These are phyloP conservation scores for Tinamus guttatus DNA, from an alignment of 2,113 vertebrate genomes.

Conservation along the genomic window DNA sequence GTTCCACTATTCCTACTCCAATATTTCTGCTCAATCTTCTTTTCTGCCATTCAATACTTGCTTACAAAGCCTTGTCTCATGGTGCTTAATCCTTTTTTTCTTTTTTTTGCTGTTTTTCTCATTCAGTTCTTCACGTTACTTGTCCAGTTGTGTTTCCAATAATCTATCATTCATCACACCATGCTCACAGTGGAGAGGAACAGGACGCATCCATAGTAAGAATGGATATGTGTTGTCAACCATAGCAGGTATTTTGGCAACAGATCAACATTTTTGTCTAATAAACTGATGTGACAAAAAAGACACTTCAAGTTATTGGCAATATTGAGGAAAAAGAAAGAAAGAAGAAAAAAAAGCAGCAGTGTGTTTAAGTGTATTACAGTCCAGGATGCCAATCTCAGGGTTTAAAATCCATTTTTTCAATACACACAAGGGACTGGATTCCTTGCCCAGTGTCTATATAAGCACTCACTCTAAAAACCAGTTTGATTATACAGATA, in stretches of 20 bases:
- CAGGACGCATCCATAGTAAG: background rate
- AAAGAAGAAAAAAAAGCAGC: background rate
- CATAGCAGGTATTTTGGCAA: background rate
- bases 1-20: too few species aligned
- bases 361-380: background rate
- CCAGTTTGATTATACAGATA: background rate
- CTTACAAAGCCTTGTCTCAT: background rate
- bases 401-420: background rate
- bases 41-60: background rate
- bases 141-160: background rate
- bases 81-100: background rate
- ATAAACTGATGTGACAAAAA: background rate
- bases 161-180: accelerated
- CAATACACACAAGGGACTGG: too few species aligned
- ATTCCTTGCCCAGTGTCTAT: background rate
- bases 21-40: background rate
- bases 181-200: background rate
- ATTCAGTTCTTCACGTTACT: background rate
- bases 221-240: background rate
- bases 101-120: background rate
- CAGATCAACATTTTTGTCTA: background rate
- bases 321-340: background rate
- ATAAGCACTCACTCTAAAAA: background rate
- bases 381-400: background rate
- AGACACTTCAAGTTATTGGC: background rate